Base-by-base conservation (phyloP, 1,140 invertebrate species). In the Streblospio benedicti region DNA sequence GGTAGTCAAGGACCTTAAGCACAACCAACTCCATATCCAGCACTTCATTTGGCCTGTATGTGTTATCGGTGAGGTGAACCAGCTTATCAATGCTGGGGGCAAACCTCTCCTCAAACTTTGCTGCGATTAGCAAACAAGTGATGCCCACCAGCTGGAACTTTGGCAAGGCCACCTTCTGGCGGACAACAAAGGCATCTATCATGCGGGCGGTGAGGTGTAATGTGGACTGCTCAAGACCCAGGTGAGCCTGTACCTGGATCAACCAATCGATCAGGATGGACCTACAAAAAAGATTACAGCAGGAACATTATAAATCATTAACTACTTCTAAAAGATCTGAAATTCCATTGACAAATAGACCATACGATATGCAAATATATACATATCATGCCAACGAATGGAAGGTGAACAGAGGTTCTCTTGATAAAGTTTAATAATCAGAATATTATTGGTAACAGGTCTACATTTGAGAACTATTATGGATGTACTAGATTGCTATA, bases 251-350 rank as follows among this genome's bases (percentile, higher is more conserved):
- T 14, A 76, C 71, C 59, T 74, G 70, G 14, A 73, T 69, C 14
- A 76, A 62, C 75, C 75, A 76, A 49, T 75, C 72, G 16, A 73
- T 64, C 1, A 76, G 65, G 6, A 74, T 67, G 30, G 60, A n/a
- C n/a, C n/a, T n/a, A n/a, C n/a, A n/a, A n/a, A n/a, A n/a, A n/a
- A n/a, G n/a, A n/a, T n/a, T n/a, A n/a, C n/a, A n/a, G n/a, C n/a
- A n/a, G n/a, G n/a, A n/a, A n/a, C n/a, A n/a, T n/a, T n/a, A n/a
- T n/a, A n/a, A n/a, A n/a, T n/a, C n/a, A n/a, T n/a, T n/a, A n/a
- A n/a, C n/a, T n/a, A n/a, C n/a, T n/a, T n/a, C n/a, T n/a, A n/a
- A n/a, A n/a, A n/a, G n/a, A n/a, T n/a, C n/a, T n/a, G n/a, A n/a
- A n/a, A n/a, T n/a, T n/a, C n/a, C n/a, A n/a, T n/a, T n/a, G n/a